These are phyloP conservation scores for Mechanitis messenoides DNA, from an alignment of 2,888 invertebrate species.

Conservation along the genomic window DNA sequence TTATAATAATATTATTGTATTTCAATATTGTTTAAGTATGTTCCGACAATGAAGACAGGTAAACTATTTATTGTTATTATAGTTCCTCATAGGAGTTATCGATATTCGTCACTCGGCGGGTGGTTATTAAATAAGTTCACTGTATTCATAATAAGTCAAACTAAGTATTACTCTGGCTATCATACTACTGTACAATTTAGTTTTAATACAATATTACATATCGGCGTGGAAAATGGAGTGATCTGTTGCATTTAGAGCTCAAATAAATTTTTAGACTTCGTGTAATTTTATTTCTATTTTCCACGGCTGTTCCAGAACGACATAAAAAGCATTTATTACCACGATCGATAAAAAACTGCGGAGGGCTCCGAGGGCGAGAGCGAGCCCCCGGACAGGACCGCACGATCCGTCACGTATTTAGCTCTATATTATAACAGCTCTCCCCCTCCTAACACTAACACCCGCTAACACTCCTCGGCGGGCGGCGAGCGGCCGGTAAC, in stretches of 20 bases:
- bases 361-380: neutral
- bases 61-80: slow-evolving; percentile 5
- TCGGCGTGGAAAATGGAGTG: slow-evolving; percentile 57
- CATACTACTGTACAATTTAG: slow-evolving; percentile 10
- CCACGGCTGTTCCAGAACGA: slow-evolving; percentile 43
- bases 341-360: slow-evolving; percentile 3
- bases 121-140: slow-evolving; percentile 15
- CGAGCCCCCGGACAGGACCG: too few relatives aligned
- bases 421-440: neutral
- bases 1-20: neutral
- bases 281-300: slow-evolving; percentile 61
- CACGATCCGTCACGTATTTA: too few relatives aligned
- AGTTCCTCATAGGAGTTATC: slow-evolving; percentile 4
- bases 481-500: slow-evolving; percentile 54
- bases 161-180: neutral
- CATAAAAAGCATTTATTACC: slow-evolving; percentile 10
- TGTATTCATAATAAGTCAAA: neutral
- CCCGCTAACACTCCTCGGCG: slow-evolving; percentile 14
- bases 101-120: slow-evolving; percentile 10
- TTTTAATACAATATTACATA: slow-evolving; percentile 15
- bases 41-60: neutral
- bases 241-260: slow-evolving; percentile 39
- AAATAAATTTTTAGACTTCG: slow-evolving; percentile 51
- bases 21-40: neutral
- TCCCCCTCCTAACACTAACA: slow-evolving; percentile 19